These are phyloP conservation scores for Peromyscus leucopus DNA, from an alignment of 2,113 vertebrate genomes.

Conservation along the genomic window DNA sequence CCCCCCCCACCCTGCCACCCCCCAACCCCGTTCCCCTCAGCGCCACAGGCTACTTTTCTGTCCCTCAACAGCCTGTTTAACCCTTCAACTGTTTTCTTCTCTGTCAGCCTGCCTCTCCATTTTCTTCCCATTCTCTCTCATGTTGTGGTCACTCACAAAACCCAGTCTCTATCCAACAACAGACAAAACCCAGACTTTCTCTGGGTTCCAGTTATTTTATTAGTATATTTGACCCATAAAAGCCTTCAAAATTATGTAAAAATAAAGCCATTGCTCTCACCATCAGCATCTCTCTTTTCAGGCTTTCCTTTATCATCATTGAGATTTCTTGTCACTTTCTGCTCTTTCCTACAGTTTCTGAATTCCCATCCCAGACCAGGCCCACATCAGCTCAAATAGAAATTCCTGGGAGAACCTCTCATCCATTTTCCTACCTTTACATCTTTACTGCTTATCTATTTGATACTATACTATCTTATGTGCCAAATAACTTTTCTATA, in stretches of 20 bases:
- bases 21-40: not conserved
- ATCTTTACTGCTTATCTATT: constrained; percentile 12
- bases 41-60: not conserved
- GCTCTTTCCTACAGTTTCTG: not conserved
- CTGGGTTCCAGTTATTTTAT: constrained; percentile 35
- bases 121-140: not conserved
- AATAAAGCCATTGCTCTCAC: constrained; percentile 3
- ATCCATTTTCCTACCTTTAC: constrained; percentile 24
- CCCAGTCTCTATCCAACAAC: not conserved
- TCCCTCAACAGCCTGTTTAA: not conserved
- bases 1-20: no score
- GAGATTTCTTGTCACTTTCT: not conserved
- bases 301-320: not conserved
- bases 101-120: not conserved
- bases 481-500: constrained; percentile 46
- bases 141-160: not conserved
- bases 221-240: not conserved
- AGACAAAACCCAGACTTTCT: not conserved
- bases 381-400: not conserved
- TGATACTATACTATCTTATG: not conserved
- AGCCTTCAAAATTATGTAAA: constrained; percentile 48
- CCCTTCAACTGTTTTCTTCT: not conserved
- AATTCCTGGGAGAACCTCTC: not conserved
- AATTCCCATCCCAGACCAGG: not conserved
- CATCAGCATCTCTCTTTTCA: constrained; percentile 19